Evolutionary conservation across 2,797 vertebrate species (phyloP).

Genomic region (Neosalanx taihuensis): DNA sequence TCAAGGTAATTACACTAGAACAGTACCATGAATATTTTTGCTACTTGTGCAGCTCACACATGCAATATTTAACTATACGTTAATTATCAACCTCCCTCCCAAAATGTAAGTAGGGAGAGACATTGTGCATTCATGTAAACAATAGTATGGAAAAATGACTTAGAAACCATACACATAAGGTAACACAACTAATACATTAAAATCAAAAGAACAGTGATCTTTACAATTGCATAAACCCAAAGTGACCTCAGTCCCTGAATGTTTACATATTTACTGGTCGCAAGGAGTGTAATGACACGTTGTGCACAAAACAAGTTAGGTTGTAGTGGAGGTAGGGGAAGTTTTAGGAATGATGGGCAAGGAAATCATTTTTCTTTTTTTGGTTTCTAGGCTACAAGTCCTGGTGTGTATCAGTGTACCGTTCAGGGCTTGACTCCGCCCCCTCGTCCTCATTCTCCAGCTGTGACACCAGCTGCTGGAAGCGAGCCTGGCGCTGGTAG

Average conservation of each 20-base stretch:
- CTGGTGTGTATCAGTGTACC: constrained; percentile 64
- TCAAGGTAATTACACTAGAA: constrained; percentile 43
- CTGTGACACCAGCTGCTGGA: constrained; percentile 81
- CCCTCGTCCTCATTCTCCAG: constrained; percentile 60
- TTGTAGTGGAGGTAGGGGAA: constrained; percentile 26
- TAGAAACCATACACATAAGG: constrained; percentile 33
- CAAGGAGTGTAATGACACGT: constrained; percentile 39
- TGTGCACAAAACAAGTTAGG: constrained; percentile 58
- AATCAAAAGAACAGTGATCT: constrained; percentile 35
- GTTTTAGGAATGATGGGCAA: background rate
- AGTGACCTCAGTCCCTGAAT: constrained; percentile 73
- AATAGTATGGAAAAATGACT: constrained; percentile 35
- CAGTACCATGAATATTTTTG: constrained; percentile 1
- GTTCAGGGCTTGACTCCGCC: constrained; percentile 47
- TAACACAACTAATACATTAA: constrained; percentile 35
- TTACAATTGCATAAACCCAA: constrained; percentile 74
- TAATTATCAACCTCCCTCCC: background rate
- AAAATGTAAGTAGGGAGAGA: constrained; percentile 23
- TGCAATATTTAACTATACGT: constrained; percentile 3
- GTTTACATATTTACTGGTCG: constrained; percentile 47
- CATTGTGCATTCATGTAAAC: constrained; percentile 44
- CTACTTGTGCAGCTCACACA: constrained; percentile 7
- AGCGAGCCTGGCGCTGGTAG: constrained; percentile 86
- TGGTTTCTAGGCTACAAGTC: constrained; percentile 68
- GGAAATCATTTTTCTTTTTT: background rate